phyloP scores from a whole-genome alignment of 2,888 invertebrate genomes.

The Drosophila flavopinicola region DNA sequence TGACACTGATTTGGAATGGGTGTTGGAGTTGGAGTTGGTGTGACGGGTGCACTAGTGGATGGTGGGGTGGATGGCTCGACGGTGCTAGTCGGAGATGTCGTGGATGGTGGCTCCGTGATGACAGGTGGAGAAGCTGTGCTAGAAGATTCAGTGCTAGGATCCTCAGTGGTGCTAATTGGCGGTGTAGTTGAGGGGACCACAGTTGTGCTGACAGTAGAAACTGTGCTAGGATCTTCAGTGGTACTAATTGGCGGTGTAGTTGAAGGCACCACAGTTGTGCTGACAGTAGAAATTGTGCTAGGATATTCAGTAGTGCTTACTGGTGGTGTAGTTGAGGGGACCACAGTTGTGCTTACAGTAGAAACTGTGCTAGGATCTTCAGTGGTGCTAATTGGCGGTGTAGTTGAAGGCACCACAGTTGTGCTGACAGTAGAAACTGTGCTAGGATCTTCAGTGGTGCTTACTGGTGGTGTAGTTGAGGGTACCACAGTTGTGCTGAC shows the following conservation, averaged over 20 bases:
- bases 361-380: slow-evolving; percentile 2
- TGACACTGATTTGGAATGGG: slow-evolving; percentile 55
- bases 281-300: no score
- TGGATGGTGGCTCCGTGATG: slow-evolving; percentile 2
- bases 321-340: slow-evolving; percentile 2
- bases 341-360: not conserved
- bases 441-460: not conserved
- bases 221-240: not conserved
- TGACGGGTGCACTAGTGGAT: slow-evolving; percentile 11
- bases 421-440: slow-evolving; percentile 6
- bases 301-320: not conserved
- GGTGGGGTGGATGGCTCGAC: slow-evolving; percentile 11
- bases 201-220: slow-evolving; percentile 3
- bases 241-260: not conserved
- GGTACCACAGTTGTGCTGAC: not conserved
- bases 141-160: not conserved
- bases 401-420: not conserved
- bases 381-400: slow-evolving; percentile 8
- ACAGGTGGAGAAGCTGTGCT: not conserved
- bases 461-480: not conserved
- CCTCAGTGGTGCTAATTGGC: slow-evolving; percentile 8
- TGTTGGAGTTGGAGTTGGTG: slow-evolving; percentile 14
- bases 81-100: not conserved
- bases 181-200: not conserved
- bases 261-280: not conserved